A percentile compares a stretch with the other conserved stretches of the same genome.
These are phyloP conservation scores for Austrolebias charrua DNA, from an alignment of 2,797 vertebrate species.

Conservation along the genomic window DNA sequence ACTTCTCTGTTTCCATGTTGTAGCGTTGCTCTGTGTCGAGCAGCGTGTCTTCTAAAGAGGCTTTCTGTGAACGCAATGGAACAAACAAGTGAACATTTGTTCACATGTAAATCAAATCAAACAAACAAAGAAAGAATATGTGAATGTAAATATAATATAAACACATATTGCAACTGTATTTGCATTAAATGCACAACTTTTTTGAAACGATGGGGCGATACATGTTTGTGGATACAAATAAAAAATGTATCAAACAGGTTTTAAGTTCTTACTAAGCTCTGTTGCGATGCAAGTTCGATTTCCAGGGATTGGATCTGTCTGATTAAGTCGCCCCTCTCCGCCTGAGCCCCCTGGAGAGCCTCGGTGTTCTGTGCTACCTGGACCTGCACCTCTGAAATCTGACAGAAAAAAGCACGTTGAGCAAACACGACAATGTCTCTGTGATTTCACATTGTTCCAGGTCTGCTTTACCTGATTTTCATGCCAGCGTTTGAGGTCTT, in stretches of 20 bases:
- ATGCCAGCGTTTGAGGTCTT: constrained; percentile 87
- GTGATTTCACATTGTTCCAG: not conserved
- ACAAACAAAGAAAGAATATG: not conserved
- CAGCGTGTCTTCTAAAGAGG: constrained; percentile 83
- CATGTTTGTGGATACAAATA: not conserved
- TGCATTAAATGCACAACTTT: no score
- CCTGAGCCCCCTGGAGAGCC: constrained; percentile 80
- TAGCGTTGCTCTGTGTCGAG: constrained; percentile 81
- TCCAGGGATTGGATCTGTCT: constrained; percentile 86
- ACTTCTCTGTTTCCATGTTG: constrained; percentile 83
- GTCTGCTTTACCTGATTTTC: constrained; percentile 80
- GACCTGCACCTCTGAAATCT: constrained; percentile 86
- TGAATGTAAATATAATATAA: no score
- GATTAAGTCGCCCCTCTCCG: constrained; percentile 76
- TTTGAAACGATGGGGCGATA: not conserved
- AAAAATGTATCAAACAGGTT: not conserved
- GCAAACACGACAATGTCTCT: not conserved
- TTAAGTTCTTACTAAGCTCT: constrained; percentile 72
- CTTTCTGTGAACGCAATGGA: constrained; percentile 74
- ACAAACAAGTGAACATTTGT: constrained; percentile 12
- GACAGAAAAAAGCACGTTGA: constrained; percentile 11
- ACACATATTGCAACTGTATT: no score
- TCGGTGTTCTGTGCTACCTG: constrained; percentile 85
- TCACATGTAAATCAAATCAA: not conserved
- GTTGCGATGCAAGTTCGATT: constrained; percentile 86